Base-by-base conservation (phyloP, 2,797 vertebrate species). In the Hoplostethus mediterraneus region DNA sequence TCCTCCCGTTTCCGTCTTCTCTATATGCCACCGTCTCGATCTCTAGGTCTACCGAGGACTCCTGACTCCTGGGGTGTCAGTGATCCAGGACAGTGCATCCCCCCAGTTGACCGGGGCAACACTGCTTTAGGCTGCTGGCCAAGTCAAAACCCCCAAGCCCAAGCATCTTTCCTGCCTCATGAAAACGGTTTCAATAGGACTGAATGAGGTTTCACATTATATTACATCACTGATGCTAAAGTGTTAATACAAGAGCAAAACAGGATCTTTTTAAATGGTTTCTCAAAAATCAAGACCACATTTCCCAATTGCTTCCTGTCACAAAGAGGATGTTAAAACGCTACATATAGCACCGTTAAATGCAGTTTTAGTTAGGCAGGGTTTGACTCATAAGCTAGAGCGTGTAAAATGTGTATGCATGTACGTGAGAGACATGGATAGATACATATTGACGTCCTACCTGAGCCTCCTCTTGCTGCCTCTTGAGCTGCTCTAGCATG, bases 381-480 rank as follows among this genome's bases (percentile, higher is more conserved):
- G 1, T 21, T 21, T 21, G 21, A 21, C 21, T 21, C 21, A 21
- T 21, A 21, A 21, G 21, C 21, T 21, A 21, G 21, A 21, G 21
- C 1, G 21, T 21, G 21, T 21, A 21, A 21, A 21, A 21, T 21
- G 21, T 21, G 21, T 21, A 21, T 21, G 21, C 21, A 1, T 21
- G 21, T 21, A 21, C 1, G 21, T 21, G 21, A 17, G 40, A 45
- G 9, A 53, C 9, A 17, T 11, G 28, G 36, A 65, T 6, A 28
- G 51, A n/a, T 38, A 54, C 7, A 53, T 7, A 40, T 3, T 13
- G 53, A 57, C 48, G 45, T 51, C 83, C 47, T 96, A 95, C 98
- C 97, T 98, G 97, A 61, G 97, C 97, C 88, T 98, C 97, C 88
- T 99, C 98, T 72, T 99, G 97, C 75, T 99, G 98, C 48, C 96